These are phyloP conservation scores for Sarcophilus harrisii DNA, from an alignment of 2,797 vertebrate species.

Conservation along the genomic window DNA sequence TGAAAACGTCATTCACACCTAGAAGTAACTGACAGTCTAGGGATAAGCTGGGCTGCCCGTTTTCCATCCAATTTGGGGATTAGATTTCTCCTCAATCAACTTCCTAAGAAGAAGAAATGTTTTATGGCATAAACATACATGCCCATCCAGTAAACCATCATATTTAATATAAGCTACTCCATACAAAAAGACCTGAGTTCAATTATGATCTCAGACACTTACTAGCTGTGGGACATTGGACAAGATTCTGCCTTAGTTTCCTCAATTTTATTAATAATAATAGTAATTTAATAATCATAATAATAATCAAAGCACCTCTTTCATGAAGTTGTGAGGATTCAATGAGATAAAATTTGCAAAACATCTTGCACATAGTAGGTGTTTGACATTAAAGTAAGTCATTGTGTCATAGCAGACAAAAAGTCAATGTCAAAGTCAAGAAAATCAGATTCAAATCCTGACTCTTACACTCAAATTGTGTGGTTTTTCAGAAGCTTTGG, in stretches of 20 bases:
- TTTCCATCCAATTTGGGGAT: slow-evolving; percentile 16
- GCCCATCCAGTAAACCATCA: slow-evolving; percentile 25
- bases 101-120: slow-evolving; percentile 8
- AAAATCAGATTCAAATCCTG: neutral
- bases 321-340: neutral
- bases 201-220: neutral
- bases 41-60: neutral
- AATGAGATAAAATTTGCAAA: neutral
- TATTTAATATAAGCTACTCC: neutral
- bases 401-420: neutral
- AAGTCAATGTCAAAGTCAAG: neutral
- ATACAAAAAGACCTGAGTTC: neutral
- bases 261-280: neutral
- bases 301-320: neutral
- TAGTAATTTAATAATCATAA: no score
- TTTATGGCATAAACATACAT: neutral
- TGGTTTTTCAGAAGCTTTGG: neutral
- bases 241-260: neutral
- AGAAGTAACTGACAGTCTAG: neutral
- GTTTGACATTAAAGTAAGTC: neutral
- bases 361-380: neutral
- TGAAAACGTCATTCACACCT: neutral
- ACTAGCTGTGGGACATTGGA: neutral
- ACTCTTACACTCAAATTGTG: neutral
- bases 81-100: neutral